Evolutionary conservation across 2,888 invertebrate genomes (phyloP).

Genomic region (Chouioia cunea): DNA sequence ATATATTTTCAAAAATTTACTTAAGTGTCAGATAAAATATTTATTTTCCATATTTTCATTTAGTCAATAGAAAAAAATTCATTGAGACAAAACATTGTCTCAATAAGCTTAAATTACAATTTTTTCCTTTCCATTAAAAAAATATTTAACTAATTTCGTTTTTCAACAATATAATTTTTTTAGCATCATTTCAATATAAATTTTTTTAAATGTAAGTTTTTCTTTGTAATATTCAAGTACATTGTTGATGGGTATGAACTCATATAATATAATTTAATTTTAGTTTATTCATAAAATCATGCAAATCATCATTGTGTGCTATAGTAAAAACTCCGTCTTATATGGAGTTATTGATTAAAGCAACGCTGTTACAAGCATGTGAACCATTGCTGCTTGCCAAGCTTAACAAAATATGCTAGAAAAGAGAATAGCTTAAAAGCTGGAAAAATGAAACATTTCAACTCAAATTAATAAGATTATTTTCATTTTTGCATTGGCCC

Average conservation of each 20-base stretch:
- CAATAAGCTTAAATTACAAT: too few relatives aligned
- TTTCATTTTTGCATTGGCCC: slow-evolving; percentile 30
- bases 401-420: slow-evolving; percentile 40
- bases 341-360: slow-evolving; percentile 32
- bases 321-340: slow-evolving; percentile 29
- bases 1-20: too few relatives aligned
- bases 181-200: too few relatives aligned
- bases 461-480: slow-evolving; percentile 8
- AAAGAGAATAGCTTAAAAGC: slow-evolving; percentile 14
- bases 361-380: slow-evolving; percentile 28
- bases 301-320: slow-evolving; percentile 25
- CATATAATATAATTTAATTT: slow-evolving; percentile 27
- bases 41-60: too few relatives aligned
- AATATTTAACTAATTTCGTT: too few relatives aligned
- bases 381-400: slow-evolving; percentile 36
- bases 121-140: too few relatives aligned
- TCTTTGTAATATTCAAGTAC: not conserved
- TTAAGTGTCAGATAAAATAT: too few relatives aligned
- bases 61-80: too few relatives aligned
- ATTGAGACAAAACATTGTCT: too few relatives aligned
- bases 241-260: not conserved
- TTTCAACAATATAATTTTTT: too few relatives aligned
- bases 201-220: too few relatives aligned
- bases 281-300: slow-evolving; percentile 25
- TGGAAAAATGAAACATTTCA: slow-evolving; percentile 12